phyloP scores from a whole-genome alignment of 2,888 invertebrate species.

The Drosophila buzzatii region DNA sequence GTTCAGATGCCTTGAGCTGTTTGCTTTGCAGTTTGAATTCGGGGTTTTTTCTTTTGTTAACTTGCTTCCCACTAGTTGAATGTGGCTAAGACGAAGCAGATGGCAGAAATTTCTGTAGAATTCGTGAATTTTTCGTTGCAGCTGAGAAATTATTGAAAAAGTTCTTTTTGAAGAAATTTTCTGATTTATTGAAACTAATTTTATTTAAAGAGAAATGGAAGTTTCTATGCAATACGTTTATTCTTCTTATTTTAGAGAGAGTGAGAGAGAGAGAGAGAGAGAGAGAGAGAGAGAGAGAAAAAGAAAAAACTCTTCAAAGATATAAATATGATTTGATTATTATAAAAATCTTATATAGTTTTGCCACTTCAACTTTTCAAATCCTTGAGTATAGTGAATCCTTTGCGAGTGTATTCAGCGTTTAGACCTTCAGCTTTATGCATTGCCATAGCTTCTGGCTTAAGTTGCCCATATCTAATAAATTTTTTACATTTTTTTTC shows the following conservation, averaged over 20 bases:
- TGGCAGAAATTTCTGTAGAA: background rate
- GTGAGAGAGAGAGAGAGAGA: too few relatives aligned
- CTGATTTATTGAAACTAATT: too few relatives aligned
- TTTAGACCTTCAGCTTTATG: background rate
- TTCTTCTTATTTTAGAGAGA: too few relatives aligned
- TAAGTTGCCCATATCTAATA: background rate
- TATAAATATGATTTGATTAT: background rate
- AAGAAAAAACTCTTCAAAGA: background rate
- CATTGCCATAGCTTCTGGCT: background rate
- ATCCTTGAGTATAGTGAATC: background rate
- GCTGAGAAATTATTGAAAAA: background rate
- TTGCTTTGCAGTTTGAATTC: background rate
- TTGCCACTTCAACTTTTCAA: background rate
- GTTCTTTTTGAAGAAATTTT: background rate
- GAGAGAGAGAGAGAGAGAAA: too few relatives aligned
- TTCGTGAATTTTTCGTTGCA: background rate
- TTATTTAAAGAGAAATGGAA: background rate
- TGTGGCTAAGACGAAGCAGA: background rate
- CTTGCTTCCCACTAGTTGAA: conserved; percentile 40
- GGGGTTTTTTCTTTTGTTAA: background rate
- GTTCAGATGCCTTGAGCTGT: background rate
- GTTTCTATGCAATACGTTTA: background rate
- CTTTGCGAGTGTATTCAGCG: background rate
- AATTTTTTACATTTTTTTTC: background rate
- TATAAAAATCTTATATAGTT: background rate